phyloP scores from a whole-genome alignment of 2,797 vertebrate genomes.

The Xenops minutus region DNA sequence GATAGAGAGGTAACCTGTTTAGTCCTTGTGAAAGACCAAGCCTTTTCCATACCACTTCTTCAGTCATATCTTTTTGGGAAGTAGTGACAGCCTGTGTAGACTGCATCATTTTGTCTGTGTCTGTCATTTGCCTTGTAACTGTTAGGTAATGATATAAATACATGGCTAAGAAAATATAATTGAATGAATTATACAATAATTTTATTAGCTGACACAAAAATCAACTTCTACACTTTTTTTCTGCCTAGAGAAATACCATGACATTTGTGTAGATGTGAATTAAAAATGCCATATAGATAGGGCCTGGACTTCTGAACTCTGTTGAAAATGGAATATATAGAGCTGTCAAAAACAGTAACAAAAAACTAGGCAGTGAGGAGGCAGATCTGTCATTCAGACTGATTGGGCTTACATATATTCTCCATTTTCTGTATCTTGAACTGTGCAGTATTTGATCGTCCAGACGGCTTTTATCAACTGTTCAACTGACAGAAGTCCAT shows the following conservation, averaged over 20 bases:
- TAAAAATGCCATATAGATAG: constrained; percentile 52
- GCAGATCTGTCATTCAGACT: constrained; percentile 60
- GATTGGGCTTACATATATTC: constrained; percentile 36
- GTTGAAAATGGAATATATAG: constrained; percentile 34
- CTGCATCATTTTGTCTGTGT: background rate
- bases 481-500: constrained; percentile 44
- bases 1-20: background rate
- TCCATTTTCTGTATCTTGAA: constrained; percentile 14
- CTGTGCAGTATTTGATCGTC: constrained; percentile 23
- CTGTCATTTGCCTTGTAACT: constrained; percentile 19
- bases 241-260: constrained; percentile 36
- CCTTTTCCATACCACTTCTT: background rate
- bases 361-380: constrained; percentile 8
- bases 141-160: background rate
- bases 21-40: background rate
- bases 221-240: background rate
- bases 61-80: background rate
- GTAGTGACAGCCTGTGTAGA: background rate
- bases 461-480: constrained; percentile 47
- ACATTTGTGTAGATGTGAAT: constrained; percentile 59
- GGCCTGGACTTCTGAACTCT: constrained; percentile 43
- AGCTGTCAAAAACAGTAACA: constrained; percentile 34
- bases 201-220: constrained; percentile 48
- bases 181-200: constrained; percentile 39
- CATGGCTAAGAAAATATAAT: background rate